Evolutionary conservation across 2,113 vertebrate genomes (phyloP).

Genomic region (Eretmochelys imbricata): DNA sequence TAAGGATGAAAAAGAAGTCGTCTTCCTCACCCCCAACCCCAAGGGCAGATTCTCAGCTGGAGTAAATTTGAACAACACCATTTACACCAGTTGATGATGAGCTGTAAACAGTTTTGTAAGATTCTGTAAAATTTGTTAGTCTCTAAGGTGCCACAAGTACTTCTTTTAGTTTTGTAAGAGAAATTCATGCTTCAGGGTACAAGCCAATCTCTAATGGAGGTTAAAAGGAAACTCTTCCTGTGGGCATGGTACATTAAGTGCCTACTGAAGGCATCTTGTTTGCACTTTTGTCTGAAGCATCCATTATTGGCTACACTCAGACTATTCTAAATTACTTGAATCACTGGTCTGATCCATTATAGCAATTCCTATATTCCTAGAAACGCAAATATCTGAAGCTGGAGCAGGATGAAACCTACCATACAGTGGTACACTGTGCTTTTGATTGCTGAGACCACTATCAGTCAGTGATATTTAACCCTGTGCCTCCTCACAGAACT

Average conservation of each 20-base stretch:
- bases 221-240: not conserved
- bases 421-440: rapidly evolving
- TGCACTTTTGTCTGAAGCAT: not conserved
- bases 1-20: not conserved
- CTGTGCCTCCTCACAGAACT: not conserved
- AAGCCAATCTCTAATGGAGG: not conserved
- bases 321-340: not conserved
- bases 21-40: not conserved
- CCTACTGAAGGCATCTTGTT: not conserved
- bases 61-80: not conserved
- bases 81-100: not conserved
- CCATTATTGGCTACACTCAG: not conserved
- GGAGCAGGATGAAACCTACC: not conserved
- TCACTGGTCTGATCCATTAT: not conserved
- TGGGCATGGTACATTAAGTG: not conserved
- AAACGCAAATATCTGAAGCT: not conserved
- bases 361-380: not conserved
- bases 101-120: not conserved
- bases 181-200: not conserved
- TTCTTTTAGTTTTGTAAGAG: not conserved
- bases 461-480: not conserved
- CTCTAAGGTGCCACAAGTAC: too few species aligned
- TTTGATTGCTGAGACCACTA: not conserved
- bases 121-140: too few species aligned
- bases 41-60: not conserved